Evolutionary conservation across 2,113 vertebrate species (phyloP).

Genomic region (Larimichthys polyactis): DNA sequence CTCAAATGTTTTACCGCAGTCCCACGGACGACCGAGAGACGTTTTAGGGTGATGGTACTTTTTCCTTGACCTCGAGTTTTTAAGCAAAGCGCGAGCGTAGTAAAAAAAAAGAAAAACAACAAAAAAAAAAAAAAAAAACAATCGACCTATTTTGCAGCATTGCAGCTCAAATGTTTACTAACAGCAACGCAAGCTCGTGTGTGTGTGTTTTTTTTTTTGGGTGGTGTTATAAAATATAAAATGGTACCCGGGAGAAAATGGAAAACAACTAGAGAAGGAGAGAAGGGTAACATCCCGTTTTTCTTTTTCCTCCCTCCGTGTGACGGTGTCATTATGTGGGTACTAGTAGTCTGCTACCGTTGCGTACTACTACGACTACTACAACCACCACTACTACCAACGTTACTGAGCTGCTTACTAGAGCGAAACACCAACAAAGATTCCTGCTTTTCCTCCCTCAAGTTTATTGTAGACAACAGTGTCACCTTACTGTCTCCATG

Average conservation of each 20-base stretch:
- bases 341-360: conserved; percentile 55
- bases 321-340: conserved; percentile 57
- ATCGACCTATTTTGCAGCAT: conserved; percentile 71
- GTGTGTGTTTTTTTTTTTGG: too few species aligned
- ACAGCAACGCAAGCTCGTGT: conserved; percentile 1
- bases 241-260: conserved; percentile 18
- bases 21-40: conserved; percentile 29
- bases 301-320: conserved; percentile 1
- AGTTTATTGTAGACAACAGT: conserved; percentile 16
- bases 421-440: conserved; percentile 64
- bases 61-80: conserved; percentile 61
- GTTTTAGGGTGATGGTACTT: conserved; percentile 38
- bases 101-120: conserved; percentile 17
- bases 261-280: conserved; percentile 10
- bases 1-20: conserved; percentile 80
- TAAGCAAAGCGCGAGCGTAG: conserved; percentile 52
- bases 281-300: conserved; percentile 16
- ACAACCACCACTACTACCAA: conserved; percentile 73
- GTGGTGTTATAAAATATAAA: conserved; percentile 18
- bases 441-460: background rate
- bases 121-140: conserved; percentile 17
- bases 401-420: conserved; percentile 71
- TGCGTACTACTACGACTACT: conserved; percentile 81
- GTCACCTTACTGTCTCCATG: conserved; percentile 19
- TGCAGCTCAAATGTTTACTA: conserved; percentile 60